A percentile compares a stretch with the other conserved stretches of the same genome.
Evolutionary conservation across 2,113 vertebrate species (phyloP).

Genomic region (Anarrhichthys ocellatus): DNA sequence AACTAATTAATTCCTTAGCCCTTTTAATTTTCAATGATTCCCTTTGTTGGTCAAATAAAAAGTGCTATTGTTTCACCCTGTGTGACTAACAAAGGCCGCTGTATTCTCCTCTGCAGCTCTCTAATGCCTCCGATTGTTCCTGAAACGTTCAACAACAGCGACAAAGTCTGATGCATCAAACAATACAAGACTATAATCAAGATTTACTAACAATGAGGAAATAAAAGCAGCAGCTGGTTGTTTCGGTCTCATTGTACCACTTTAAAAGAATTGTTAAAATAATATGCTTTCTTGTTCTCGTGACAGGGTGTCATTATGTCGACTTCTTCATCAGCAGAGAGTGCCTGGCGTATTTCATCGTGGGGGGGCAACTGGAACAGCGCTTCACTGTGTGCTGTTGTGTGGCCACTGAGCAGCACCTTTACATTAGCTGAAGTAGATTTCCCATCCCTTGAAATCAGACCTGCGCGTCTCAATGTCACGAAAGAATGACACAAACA

Average conservation of each 20-base stretch:
- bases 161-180: slow-evolving; percentile 21
- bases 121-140: slow-evolving; percentile 11
- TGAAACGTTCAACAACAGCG: slow-evolving; percentile 16
- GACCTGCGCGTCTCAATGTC: slow-evolving; percentile 24
- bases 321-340: slow-evolving; percentile 28
- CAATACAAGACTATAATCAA: slow-evolving; percentile 17
- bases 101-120: slow-evolving; percentile 47
- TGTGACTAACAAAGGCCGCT: slow-evolving; percentile 17
- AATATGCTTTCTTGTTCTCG: not conserved
- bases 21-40: slow-evolving; percentile 48
- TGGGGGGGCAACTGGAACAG: not conserved
- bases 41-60: slow-evolving; percentile 58
- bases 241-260: not conserved
- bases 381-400: slow-evolving; percentile 15
- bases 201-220: slow-evolving; percentile 15
- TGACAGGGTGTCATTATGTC: slow-evolving; percentile 26
- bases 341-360: slow-evolving; percentile 1
- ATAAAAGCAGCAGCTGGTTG: slow-evolving; percentile 9
- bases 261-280: not conserved
- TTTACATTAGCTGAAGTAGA: slow-evolving; percentile 20
- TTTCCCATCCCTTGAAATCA: slow-evolving; percentile 21
- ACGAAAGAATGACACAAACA: slow-evolving; percentile 27
- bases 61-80: not conserved
- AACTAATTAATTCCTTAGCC: slow-evolving; percentile 65
- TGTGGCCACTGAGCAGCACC: slow-evolving; percentile 9